These are phyloP conservation scores for Equus przewalskii DNA, from an alignment of 2,113 vertebrate genomes.

Conservation along the genomic window DNA sequence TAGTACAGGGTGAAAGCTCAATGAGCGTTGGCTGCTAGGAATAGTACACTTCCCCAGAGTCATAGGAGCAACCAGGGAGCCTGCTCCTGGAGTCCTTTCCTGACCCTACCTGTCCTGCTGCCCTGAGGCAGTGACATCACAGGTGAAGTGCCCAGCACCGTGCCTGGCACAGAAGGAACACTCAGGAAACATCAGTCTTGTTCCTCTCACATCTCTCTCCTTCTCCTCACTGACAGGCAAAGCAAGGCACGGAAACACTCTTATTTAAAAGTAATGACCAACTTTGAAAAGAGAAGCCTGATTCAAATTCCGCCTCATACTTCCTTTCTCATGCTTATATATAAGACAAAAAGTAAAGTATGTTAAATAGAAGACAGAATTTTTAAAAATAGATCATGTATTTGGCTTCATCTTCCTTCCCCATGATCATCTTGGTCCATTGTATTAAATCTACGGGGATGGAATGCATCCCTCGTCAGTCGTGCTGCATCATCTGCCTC, in stretches of 20 bases:
- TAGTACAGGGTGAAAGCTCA: neutral
- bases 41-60: neutral
- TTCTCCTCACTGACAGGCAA: neutral
- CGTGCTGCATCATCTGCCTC: neutral
- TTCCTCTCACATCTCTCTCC: neutral
- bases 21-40: neutral
- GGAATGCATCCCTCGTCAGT: neutral
- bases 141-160: rapidly evolving
- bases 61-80: neutral
- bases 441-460: neutral
- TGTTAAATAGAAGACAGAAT: neutral
- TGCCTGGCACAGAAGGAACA: neutral
- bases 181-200: neutral
- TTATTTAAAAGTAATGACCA: neutral
- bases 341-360: neutral
- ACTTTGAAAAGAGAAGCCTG: neutral
- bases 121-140: neutral
- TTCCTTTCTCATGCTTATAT: neutral
- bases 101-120: rapidly evolving
- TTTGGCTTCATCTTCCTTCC: neutral
- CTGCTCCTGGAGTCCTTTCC: neutral
- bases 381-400: neutral
- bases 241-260: neutral
- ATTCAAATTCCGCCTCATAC: neutral
- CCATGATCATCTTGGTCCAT: neutral